phyloP scores from a whole-genome alignment of 1,140 invertebrate species.

The Archivesica marissinica region DNA sequence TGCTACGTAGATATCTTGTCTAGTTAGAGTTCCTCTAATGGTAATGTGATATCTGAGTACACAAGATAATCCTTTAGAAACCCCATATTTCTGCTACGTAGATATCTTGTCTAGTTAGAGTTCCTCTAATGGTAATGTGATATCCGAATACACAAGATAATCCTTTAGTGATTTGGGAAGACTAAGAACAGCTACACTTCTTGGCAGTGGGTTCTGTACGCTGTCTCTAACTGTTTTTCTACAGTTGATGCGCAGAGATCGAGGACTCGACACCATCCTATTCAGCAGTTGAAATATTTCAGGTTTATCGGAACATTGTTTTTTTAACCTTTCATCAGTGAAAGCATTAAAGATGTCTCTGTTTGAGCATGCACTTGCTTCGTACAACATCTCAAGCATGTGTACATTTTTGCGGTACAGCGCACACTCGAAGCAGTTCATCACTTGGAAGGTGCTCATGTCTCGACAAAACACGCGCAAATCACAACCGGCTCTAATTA shows the following conservation, averaged over 20 bases:
- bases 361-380: slow-evolving; percentile 43
- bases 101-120: neutral
- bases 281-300: slow-evolving; percentile 31
- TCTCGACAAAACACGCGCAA: slow-evolving; percentile 27
- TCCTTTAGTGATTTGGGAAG: slow-evolving; percentile 33
- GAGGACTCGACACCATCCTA: neutral
- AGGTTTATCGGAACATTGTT: slow-evolving; percentile 41
- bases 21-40: neutral
- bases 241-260: slow-evolving; percentile 26
- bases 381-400: slow-evolving; percentile 38
- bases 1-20: no score
- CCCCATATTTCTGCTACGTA: no score
- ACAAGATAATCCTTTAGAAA: slow-evolving; percentile 30
- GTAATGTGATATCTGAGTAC: slow-evolving; percentile 28
- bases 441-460: slow-evolving; percentile 30
- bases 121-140: slow-evolving; percentile 1
- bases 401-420: slow-evolving; percentile 34
- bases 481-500: slow-evolving; percentile 45
- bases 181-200: slow-evolving; percentile 1
- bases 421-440: slow-evolving; percentile 34
- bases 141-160: slow-evolving; percentile 45
- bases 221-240: neutral
- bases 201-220: slow-evolving; percentile 6
- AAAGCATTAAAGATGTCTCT: slow-evolving; percentile 3
- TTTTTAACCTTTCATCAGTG: slow-evolving; percentile 33